These are phyloP conservation scores for Sebastes elongatus DNA, from an alignment of 2,797 vertebrate genomes.

Conservation along the genomic window DNA sequence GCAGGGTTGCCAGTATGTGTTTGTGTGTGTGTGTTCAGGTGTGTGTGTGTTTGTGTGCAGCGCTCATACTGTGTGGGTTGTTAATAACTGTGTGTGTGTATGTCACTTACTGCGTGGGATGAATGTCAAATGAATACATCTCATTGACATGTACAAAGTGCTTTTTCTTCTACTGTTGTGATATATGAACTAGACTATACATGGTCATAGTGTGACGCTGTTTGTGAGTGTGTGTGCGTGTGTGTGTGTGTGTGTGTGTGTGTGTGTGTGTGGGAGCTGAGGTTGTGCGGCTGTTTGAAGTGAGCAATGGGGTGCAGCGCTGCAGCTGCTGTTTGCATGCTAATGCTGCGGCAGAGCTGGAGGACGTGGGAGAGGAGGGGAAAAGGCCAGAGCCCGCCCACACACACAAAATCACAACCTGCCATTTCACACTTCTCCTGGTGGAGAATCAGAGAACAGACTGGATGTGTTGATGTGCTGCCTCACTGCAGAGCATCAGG, in stretches of 20 bases:
- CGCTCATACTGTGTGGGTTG: conserved; percentile 41
- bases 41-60: not conserved
- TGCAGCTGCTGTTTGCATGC: conserved; percentile 81
- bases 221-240: conserved; percentile 11
- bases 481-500: conserved; percentile 39
- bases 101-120: conserved; percentile 62
- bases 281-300: conserved; percentile 73
- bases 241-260: conserved; percentile 14
- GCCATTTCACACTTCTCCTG: conserved; percentile 66
- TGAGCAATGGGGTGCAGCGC: conserved; percentile 71
- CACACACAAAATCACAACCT: conserved; percentile 49
- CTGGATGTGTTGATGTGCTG: conserved; percentile 43
- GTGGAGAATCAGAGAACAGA: conserved; percentile 44
- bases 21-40: not conserved
- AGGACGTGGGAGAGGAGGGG: conserved; percentile 83
- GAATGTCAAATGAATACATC: conserved; percentile 67
- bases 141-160: conserved; percentile 68
- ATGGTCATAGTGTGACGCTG: conserved; percentile 35
- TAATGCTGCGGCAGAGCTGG: conserved; percentile 81
- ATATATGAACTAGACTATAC: conserved; percentile 60
- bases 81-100: conserved; percentile 13
- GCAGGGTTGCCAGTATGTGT: not conserved
- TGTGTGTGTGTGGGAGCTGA: conserved; percentile 52
- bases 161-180: conserved; percentile 55
- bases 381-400: conserved; percentile 82